Evolutionary conservation across 2,888 invertebrate genomes (phyloP).

Genomic region (Spatulosminthurus flaviceps): DNA sequence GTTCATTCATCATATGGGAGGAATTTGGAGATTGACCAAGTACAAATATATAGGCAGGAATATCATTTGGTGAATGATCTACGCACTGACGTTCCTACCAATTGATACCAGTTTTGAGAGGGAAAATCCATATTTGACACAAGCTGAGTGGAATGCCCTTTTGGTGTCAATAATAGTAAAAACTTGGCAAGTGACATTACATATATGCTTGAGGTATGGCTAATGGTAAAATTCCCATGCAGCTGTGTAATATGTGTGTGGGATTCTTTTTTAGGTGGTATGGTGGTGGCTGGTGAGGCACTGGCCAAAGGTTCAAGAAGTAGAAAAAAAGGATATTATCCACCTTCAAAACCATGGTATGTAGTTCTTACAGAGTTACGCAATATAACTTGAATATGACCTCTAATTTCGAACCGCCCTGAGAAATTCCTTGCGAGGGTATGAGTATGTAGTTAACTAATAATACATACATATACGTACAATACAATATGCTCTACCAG

Average conservation of each 20-base stretch:
- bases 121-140: background rate
- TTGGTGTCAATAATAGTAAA: conserved; percentile 1
- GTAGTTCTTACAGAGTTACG: background rate
- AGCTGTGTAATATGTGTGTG: background rate
- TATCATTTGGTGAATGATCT: background rate
- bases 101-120: background rate
- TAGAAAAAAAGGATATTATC: background rate
- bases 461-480: no score
- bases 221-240: no score
- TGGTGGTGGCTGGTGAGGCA: no score
- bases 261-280: background rate
- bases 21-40: no score
- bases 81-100: background rate
- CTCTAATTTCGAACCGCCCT: no score
- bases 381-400: no score
- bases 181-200: background rate
- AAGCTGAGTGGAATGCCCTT: background rate
- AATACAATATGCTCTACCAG: no score
- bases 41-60: no score
- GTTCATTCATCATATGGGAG: no score
- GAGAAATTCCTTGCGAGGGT: no score
- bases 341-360: background rate
- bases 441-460: no score
- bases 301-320: background rate
- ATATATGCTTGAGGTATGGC: background rate